Conservation (phyloP, 1,140 invertebrate species). For the Halictus rubicundus region DNA sequence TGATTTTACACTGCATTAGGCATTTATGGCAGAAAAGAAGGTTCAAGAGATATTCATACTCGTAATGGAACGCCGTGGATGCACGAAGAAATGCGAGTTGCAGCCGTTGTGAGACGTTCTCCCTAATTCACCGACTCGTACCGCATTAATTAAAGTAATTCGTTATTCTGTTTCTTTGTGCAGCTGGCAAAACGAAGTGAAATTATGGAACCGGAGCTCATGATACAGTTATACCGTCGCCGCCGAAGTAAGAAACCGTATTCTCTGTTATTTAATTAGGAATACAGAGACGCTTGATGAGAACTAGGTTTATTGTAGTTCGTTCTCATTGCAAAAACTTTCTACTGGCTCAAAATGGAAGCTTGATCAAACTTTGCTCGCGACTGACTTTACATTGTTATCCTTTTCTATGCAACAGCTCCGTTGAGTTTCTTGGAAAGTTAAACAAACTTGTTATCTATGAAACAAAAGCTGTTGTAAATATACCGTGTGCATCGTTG, state of each 20-base stretch:
- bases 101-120: background rate
- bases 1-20: too few relatives aligned
- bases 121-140: background rate
- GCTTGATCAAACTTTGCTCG: too few relatives aligned
- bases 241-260: background rate
- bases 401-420: too few relatives aligned
- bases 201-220: background rate
- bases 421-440: too few relatives aligned
- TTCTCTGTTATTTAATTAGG: background rate
- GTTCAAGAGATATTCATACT: background rate
- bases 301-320: background rate
- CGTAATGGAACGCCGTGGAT: background rate
- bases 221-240: background rate
- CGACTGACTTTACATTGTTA: too few relatives aligned
- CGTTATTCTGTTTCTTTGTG: background rate
- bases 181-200: background rate
- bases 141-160: conserved; percentile 15
- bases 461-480: too few relatives aligned
- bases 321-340: background rate
- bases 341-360: background rate
- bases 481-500: too few relatives aligned
- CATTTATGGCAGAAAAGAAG: too few relatives aligned
- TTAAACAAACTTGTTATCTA: too few relatives aligned
- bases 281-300: background rate
- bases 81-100: background rate